Base-by-base conservation (phyloP, 2,888 invertebrate genomes). In the Scaeva pyrastri region DNA sequence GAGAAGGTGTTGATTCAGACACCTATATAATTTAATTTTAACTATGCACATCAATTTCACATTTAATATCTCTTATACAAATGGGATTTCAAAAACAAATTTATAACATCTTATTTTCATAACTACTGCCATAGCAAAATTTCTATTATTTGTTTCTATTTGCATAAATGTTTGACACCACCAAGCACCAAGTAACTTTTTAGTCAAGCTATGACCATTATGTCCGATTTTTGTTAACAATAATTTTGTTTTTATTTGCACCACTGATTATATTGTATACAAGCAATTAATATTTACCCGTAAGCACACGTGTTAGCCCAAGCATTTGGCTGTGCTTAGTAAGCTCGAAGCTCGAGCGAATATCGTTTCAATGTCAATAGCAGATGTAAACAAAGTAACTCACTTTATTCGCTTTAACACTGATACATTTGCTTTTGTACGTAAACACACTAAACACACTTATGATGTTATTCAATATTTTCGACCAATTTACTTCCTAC, bases 331-430 rank as follows among this genome's bases (percentile, higher is more conserved):
- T 68, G 19, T 60, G 50, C 72, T 50, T 31, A 39, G n/a, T 66
- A 41, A 64, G 50, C 60, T 68, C 48, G 60, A 62, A 64, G 50
- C 60, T 68, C 48, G 60, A 62, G n/a, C 68, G 39, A 21, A 55
- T 48, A 55, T 48, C 21, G 19, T 48, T 83, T 70, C 60, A 83
- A 83, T 83, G 78, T 41, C 78, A 55, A 64, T 48, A 26, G 48
- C 41, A 16, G 39, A 48, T 14, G 50, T 50, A 19, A 75, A 45
- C 60, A 75, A 58, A 62, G 70, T 68, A 52, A 60, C 11, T 50
- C 8, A 64, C 39, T 43, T 41, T 62, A 26, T 26, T 26, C 7
- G 2, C 21, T 60, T 45, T 55, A 6, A 12, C 50, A 50, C 48
- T 21, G 41, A 26, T n/a, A 68, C 74, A 58, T 31, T 11, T 31